Base-by-base conservation (phyloP, 2,113 vertebrate species). In the Amblyopsis rosae region DNA sequence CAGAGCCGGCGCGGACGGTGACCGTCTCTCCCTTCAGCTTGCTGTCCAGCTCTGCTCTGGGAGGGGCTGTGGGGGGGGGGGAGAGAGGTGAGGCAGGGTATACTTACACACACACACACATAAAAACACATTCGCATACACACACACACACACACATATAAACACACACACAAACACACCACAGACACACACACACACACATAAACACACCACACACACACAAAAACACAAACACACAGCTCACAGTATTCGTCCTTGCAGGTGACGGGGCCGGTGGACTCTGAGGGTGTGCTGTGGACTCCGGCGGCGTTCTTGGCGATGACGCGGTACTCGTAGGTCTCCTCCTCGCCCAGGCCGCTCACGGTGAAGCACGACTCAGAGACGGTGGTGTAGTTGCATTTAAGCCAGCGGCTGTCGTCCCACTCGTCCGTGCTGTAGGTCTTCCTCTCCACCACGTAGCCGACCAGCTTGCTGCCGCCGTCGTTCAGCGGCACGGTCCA, bases 221-320 rank as follows among this genome's bases (percentile, higher is more conserved):
- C 4, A 41, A 3, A 41, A 3, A 41, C 35, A 41, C 5, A 8
- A 3, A 41, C 35, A 41, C 35, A 41, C 45, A 9, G 74, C 95
- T 94, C 94, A 99, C 98, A 93, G 51, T 97, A 99, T 93, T 99
- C 98, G 77, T 99, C 98, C 85, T 93, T 95, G 93, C 98, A 99
- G 71, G 95, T 95, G 60, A 99, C 87, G 1, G 95, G 92, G 75
- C 97, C 97, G 9, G 95, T 98, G 1, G 95, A 91, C 91, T 95
- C 94, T 16, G 98, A 99, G 46, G 96, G 94, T 49, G 89, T 89
- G 61, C 98, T 99, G 78, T 98, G 95, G 16, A 99, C 96, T 0
- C 96, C 96, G 59, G 94, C 94, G 33, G 95, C 95, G 62, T 99
- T 99, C 88, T 95, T 98, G 83, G 97, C 97, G 65, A 98, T 85